These are phyloP conservation scores for Macaria liturata DNA, from an alignment of 2,888 invertebrate genomes.

Conservation along the genomic window DNA sequence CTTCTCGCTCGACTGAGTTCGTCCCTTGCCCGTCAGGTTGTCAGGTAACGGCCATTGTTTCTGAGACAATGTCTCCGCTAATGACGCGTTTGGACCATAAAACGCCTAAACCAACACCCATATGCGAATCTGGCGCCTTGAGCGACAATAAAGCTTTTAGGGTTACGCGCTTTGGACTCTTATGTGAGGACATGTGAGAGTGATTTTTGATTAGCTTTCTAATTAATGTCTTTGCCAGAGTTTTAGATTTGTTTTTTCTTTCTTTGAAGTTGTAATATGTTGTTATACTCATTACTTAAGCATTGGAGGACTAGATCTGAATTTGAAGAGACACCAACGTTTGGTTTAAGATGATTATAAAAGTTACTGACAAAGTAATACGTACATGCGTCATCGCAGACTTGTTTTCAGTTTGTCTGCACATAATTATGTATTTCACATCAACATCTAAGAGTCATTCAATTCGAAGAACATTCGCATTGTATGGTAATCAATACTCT, in stretches of 20 bases:
- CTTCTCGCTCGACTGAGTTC: slow-evolving; percentile 59
- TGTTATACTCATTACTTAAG: not conserved
- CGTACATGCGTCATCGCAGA: too few species aligned
- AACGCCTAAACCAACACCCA: slow-evolving; percentile 34
- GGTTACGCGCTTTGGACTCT: slow-evolving; percentile 20
- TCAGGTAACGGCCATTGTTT: slow-evolving; percentile 55
- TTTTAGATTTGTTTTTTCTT: too few species aligned
- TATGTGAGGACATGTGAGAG: slow-evolving; percentile 10
- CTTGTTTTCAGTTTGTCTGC: too few species aligned
- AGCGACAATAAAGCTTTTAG: slow-evolving; percentile 32
- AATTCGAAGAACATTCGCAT: slow-evolving; percentile 19
- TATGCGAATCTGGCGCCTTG: slow-evolving; percentile 29
- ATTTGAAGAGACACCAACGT: not conserved
- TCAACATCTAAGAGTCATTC: too few species aligned
- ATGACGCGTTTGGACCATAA: slow-evolving; percentile 39
- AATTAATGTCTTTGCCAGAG: not conserved
- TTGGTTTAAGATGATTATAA: too few species aligned
- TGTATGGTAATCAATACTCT: slow-evolving; percentile 37
- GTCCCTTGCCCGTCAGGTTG: slow-evolving; percentile 43
- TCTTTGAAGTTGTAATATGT: too few species aligned
- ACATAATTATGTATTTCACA: too few species aligned
- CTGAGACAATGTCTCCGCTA: slow-evolving; percentile 48
- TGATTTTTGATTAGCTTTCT: slow-evolving; percentile 4
- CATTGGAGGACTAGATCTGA: not conserved
- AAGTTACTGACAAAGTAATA: too few species aligned